Conservation (phyloP, 1,140 invertebrate genomes). For the Diachasmimorpha longicaudata region DNA sequence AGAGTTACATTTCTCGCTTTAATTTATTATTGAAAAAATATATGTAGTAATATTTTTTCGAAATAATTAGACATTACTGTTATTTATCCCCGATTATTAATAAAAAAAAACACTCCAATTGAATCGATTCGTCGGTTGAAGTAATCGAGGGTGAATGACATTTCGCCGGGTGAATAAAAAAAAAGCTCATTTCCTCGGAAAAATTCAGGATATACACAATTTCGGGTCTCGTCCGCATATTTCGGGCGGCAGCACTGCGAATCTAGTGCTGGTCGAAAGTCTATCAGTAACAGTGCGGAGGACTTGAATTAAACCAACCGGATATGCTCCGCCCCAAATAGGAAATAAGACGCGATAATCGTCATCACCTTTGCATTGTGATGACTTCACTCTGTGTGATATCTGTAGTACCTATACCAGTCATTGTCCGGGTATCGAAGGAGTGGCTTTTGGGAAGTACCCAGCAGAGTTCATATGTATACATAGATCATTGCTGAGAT, state of each 20-base stretch:
- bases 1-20: no score
- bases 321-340: constrained; percentile 15
- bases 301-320: not conserved
- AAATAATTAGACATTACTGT: no score
- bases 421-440: not conserved
- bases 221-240: constrained; percentile 38
- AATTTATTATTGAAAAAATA: no score
- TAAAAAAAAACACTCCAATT: no score
- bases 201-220: constrained; percentile 8
- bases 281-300: not conserved
- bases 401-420: not conserved
- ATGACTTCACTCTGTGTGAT: not conserved
- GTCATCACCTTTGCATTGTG: not conserved
- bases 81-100: no score
- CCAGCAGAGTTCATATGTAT: not conserved
- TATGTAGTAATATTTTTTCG: no score
- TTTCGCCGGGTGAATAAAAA: not conserved
- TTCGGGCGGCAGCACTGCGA: constrained; percentile 34
- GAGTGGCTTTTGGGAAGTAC: not conserved
- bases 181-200: not conserved
- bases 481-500: not conserved
- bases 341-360: constrained; percentile 12
- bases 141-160: not conserved
- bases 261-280: constrained; percentile 38
- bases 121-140: no score